Percentiles rank a stretch among this genome's conserved stretches.
phyloP scores from a whole-genome alignment of 1,140 invertebrate species.

The Lethrus apterus region DNA sequence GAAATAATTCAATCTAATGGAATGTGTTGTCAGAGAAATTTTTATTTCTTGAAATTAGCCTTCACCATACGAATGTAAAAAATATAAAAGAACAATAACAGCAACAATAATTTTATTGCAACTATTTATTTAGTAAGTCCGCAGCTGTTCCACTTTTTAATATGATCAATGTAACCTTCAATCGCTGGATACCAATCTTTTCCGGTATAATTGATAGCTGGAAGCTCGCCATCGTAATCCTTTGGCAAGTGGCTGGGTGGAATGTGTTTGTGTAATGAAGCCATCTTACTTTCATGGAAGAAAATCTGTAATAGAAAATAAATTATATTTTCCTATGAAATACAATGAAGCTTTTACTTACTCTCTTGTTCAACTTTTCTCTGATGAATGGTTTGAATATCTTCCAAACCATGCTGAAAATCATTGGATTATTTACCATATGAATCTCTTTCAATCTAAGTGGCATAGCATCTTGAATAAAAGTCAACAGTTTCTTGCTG shows the following conservation, averaged over 20 bases:
- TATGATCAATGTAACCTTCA: slow-evolving; percentile 48
- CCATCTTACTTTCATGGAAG: slow-evolving; percentile 67
- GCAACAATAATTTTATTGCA: no score
- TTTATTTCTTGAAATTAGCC: no score
- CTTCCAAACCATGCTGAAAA: slow-evolving; percentile 81
- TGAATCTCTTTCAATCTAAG: slow-evolving; percentile 82
- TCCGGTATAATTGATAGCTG: slow-evolving; percentile 65
- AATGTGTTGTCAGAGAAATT: no score
- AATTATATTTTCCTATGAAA: background rate
- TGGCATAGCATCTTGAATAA: slow-evolving; percentile 84
- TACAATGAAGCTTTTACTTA: slow-evolving; percentile 38
- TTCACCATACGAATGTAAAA: no score
- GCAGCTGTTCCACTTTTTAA: slow-evolving; percentile 56
- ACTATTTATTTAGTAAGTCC: no score
- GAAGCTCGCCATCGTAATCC: slow-evolving; percentile 63
- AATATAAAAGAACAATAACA: no score
- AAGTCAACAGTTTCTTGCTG: slow-evolving; percentile 63
- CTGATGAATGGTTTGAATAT: slow-evolving; percentile 82
- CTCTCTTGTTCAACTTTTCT: slow-evolving; percentile 73
- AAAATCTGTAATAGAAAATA: slow-evolving; percentile 47
- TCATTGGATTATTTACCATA: slow-evolving; percentile 80
- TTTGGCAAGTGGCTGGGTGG: slow-evolving; percentile 56
- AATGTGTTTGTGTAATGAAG: slow-evolving; percentile 59
- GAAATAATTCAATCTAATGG: no score
- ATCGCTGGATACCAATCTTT: slow-evolving; percentile 64